Evolutionary conservation across 2,888 invertebrate species (phyloP).

Genomic region (Tanytarsus gracilentus): DNA sequence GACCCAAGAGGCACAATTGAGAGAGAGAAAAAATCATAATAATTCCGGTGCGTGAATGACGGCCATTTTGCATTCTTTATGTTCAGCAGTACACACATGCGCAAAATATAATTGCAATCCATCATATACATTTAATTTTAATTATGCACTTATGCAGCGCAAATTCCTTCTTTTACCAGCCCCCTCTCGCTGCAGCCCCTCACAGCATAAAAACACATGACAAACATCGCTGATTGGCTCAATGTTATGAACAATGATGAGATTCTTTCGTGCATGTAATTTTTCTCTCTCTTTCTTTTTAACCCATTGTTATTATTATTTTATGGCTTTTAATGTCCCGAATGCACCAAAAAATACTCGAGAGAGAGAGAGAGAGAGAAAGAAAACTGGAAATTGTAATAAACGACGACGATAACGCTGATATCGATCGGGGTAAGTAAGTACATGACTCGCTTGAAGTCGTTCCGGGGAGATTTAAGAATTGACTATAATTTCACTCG

Average conservation of each 20-base stretch:
- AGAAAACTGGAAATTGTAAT: neutral
- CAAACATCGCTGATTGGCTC: slow-evolving; percentile 13
- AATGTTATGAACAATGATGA: slow-evolving; percentile 4
- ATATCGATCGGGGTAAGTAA: too few relatives aligned
- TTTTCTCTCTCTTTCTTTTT: neutral
- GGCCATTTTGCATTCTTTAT: neutral
- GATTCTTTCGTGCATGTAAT: slow-evolving; percentile 15
- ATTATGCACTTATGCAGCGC: slow-evolving; percentile 11
- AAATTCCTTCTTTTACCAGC: neutral
- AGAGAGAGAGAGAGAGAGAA: neutral
- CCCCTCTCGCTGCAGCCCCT: neutral
- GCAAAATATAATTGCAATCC: slow-evolving; percentile 10
- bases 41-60: too few relatives aligned
- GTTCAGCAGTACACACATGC: neutral
- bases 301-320: neutral
- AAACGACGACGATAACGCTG: neutral
- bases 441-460: neutral
- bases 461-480: neutral
- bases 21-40: neutral
- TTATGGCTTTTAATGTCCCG: neutral
- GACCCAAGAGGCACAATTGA: neutral
- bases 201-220: neutral
- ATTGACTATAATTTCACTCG: slow-evolving; percentile 3
- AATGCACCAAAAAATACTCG: neutral
- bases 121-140: slow-evolving; percentile 7